phyloP scores from a whole-genome alignment of 2,797 vertebrate species.

The Microchirus variegatus region DNA sequence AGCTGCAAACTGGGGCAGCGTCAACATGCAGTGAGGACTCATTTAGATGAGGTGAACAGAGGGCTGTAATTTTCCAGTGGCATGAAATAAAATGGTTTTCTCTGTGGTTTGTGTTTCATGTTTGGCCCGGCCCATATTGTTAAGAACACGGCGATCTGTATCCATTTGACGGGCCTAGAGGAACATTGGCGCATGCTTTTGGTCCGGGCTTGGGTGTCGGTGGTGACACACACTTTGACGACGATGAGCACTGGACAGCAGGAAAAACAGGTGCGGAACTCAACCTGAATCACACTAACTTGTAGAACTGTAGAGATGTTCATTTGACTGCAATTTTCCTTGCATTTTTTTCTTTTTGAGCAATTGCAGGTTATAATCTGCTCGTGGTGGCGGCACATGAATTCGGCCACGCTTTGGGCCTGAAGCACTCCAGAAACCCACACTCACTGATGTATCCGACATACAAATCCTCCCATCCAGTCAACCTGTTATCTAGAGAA shows the following conservation, averaged over 20 bases:
- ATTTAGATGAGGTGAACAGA: constrained; percentile 26
- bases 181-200: constrained; percentile 82
- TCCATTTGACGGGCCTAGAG: constrained; percentile 83
- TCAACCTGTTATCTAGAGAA: constrained; percentile 77
- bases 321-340: neutral
- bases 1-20: constrained; percentile 2
- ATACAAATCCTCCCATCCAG: constrained; percentile 67
- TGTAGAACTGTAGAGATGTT: neutral
- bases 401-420: constrained; percentile 85
- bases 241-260: constrained; percentile 80
- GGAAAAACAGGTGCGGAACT: constrained; percentile 61
- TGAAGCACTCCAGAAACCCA: constrained; percentile 82
- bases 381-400: constrained; percentile 83
- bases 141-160: constrained; percentile 81
- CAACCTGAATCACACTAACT: neutral
- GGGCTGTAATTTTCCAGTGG: constrained; percentile 48
- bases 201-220: constrained; percentile 76
- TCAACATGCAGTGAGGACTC: constrained; percentile 27
- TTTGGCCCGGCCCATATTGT: constrained; percentile 28
- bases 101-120: constrained; percentile 52
- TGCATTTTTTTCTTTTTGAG: constrained; percentile 13
- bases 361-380: constrained; percentile 78
- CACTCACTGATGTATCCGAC: constrained; percentile 84
- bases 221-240: constrained; percentile 85
- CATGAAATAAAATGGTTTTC: constrained; percentile 39